phyloP scores from a whole-genome alignment of 2,797 vertebrate species.

The Spheniscus humboldti region DNA sequence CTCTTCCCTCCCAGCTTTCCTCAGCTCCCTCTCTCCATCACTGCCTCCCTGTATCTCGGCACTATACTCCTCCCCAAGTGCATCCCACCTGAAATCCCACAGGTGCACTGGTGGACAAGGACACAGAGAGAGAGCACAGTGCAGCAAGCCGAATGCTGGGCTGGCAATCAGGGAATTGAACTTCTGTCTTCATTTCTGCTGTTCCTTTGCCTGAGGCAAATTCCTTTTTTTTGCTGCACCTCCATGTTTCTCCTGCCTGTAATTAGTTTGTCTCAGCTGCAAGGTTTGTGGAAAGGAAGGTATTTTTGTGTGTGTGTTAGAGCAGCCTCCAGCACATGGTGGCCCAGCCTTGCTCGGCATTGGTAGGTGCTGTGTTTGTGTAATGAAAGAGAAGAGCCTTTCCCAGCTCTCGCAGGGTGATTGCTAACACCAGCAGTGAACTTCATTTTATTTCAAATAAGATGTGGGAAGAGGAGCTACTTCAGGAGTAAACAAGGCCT shows the following conservation, averaged over 20 bases:
- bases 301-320: neutral
- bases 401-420: neutral
- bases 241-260: neutral
- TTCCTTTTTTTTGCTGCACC: accelerated
- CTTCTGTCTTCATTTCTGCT: neutral
- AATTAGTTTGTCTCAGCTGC: neutral
- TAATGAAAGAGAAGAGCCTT: neutral
- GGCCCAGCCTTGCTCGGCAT: neutral
- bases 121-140: neutral
- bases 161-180: neutral
- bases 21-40: neutral
- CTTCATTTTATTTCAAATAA: neutral
- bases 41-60: neutral
- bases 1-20: neutral
- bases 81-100: neutral
- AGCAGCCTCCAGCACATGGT: neutral
- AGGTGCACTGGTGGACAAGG: neutral
- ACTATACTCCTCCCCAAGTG: neutral
- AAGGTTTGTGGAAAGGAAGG: neutral
- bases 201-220: neutral
- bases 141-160: accelerated
- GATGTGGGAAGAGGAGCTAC: neutral
- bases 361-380: neutral
- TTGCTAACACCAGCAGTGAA: neutral
- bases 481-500: neutral